Percentiles rank a stretch among this genome's conserved stretches.
Evolutionary conservation across 2,113 vertebrate species (phyloP).

Genomic region (Salvelinus fontinalis): DNA sequence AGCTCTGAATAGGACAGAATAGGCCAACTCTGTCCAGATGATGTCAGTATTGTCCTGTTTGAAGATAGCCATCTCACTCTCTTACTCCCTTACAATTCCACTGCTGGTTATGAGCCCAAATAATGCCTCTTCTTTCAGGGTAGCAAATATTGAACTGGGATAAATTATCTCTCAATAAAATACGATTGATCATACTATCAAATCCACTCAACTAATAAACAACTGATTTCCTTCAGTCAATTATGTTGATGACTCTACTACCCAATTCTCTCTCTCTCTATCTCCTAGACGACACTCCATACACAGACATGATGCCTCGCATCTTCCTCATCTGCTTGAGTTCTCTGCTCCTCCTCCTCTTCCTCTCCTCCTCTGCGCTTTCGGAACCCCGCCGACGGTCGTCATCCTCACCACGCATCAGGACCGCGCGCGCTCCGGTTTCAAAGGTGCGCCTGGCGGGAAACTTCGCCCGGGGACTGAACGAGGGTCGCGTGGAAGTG

Average conservation of each 20-base stretch:
- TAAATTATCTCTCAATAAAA: too few species aligned
- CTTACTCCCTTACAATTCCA: not conserved
- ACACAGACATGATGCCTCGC: conserved; percentile 52
- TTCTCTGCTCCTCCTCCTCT: conserved; percentile 43
- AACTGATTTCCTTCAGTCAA: too few species aligned
- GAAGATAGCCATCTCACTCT: not conserved
- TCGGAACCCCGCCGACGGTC: conserved; percentile 43
- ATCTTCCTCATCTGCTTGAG: conserved; percentile 34
- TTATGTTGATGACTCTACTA: too few species aligned
- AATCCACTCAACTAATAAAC: too few species aligned
- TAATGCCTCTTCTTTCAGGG: too few species aligned
- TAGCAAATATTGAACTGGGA: too few species aligned
- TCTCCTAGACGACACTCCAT: too few species aligned
- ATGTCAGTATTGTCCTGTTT: conserved; percentile 53
- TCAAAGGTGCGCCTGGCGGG: conserved; percentile 84
- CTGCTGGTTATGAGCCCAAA: not conserved
- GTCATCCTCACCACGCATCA: conserved; percentile 37
- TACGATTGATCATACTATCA: too few species aligned
- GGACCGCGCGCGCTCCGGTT: conserved; percentile 57
- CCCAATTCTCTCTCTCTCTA: not conserved
- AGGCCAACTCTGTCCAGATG: conserved; percentile 39
- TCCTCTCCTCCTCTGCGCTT: conserved; percentile 24
- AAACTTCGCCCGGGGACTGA: conserved; percentile 53
- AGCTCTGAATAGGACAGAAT: too few species aligned
- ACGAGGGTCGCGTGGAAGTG: conserved; percentile 93